Conservation (phyloP, 2,797 vertebrate species). For the Lacerta bilineata region DNA sequence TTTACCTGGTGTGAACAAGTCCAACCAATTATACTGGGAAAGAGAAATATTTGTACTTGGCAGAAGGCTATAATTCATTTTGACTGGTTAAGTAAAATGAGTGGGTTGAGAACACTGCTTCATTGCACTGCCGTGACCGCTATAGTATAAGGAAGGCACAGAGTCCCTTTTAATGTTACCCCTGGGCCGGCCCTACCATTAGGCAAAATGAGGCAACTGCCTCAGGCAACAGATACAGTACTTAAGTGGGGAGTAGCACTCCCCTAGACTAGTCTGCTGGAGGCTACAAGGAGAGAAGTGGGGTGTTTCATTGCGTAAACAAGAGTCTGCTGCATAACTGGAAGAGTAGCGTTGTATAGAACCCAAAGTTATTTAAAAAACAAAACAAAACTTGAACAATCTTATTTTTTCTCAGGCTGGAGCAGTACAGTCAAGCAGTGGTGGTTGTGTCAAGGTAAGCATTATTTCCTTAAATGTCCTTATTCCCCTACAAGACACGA, state of each 20-base stretch:
- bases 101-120: neutral
- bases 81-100: neutral
- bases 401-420: conserved; percentile 6
- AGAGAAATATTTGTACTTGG: neutral
- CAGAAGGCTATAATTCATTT: neutral
- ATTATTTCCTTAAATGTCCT: neutral
- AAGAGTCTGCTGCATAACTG: neutral
- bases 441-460: conserved; percentile 19
- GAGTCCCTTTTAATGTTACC: too few relatives aligned
- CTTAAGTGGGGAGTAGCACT: too few relatives aligned
- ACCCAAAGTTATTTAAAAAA: neutral
- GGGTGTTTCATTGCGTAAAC: too few relatives aligned
- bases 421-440: conserved; percentile 15
- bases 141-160: neutral
- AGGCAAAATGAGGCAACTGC: too few relatives aligned
- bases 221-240: too few relatives aligned
- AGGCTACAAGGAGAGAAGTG: too few relatives aligned
- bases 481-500: neutral
- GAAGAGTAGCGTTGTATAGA: neutral
- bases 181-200: too few relatives aligned
- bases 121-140: neutral
- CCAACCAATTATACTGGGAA: neutral
- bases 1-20: neutral
- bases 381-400: neutral
- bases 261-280: too few relatives aligned